A percentile compares a stretch with the other conserved stretches of the same genome.
phyloP scores from a whole-genome alignment of 2,113 vertebrate genomes.

The Octodon degus region DNA sequence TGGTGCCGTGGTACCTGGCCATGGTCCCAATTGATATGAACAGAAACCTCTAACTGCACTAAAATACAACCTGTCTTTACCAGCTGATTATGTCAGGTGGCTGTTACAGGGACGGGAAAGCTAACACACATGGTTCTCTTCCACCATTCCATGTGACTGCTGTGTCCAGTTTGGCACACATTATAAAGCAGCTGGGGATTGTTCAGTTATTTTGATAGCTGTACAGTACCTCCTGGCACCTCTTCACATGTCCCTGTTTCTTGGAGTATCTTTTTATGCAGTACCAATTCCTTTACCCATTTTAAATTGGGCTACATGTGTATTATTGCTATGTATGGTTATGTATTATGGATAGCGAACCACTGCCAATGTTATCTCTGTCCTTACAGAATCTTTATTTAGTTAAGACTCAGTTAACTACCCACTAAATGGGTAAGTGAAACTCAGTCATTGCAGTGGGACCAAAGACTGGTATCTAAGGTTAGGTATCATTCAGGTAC shows the following conservation, averaged over 20 bases:
- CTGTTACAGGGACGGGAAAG: neutral
- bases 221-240: neutral
- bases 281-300: neutral
- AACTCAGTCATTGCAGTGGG: neutral
- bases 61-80: neutral
- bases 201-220: neutral
- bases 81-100: neutral
- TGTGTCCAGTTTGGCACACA: neutral
- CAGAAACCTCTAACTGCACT: neutral
- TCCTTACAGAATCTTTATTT: constrained; percentile 8
- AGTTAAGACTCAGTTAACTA: neutral
- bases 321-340: neutral
- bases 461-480: constrained; percentile 33
- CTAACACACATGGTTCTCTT: neutral
- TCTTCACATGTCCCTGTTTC: constrained; percentile 37
- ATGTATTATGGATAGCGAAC: neutral
- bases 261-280: neutral
- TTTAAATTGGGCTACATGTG: neutral
- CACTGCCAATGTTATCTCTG: neutral
- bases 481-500: constrained; percentile 7
- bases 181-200: neutral
- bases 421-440: neutral
- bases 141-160: neutral
- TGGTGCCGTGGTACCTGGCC: neutral
- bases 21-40: neutral